Conservation (phyloP, 2,797 vertebrate genomes). For the Siniperca obscura region DNA sequence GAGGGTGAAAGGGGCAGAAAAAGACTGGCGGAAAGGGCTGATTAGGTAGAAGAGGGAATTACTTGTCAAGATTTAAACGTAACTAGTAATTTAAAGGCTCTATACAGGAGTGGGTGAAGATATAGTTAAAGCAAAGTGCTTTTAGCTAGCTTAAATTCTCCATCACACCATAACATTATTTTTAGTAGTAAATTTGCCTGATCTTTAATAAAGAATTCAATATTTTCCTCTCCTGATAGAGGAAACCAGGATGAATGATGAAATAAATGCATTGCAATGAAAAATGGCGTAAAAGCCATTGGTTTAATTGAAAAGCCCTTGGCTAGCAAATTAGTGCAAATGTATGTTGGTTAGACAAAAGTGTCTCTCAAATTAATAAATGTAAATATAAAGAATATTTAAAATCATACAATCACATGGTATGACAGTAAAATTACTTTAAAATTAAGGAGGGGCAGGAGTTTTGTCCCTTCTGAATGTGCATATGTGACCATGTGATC, state of each 20-base stretch:
- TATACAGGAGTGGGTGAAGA: background rate
- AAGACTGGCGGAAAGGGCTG: constrained; percentile 12
- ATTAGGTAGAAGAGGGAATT: constrained; percentile 16
- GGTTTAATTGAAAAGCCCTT: background rate
- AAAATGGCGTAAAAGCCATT: background rate
- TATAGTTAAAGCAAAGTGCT: background rate
- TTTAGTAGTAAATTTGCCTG: background rate
- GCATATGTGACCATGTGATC: background rate
- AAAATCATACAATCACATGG: background rate
- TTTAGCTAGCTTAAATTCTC: background rate
- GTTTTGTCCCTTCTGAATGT: background rate
- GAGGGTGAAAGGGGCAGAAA: constrained; percentile 16
- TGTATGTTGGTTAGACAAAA: background rate
- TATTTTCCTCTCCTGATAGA: background rate
- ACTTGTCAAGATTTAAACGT: background rate
- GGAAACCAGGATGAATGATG: background rate
- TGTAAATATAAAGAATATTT: background rate
- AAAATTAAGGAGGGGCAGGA: background rate
- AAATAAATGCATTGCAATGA: background rate
- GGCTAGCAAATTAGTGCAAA: background rate
- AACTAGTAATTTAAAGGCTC: background rate
- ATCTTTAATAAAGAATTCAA: background rate
- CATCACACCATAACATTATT: background rate
- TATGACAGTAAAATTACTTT: background rate
- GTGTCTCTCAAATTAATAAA: background rate